A percentile compares a stretch with the other conserved stretches of the same genome.
Evolutionary conservation across 2,797 vertebrate species (phyloP).

Genomic region (Allobates femoralis): DNA sequence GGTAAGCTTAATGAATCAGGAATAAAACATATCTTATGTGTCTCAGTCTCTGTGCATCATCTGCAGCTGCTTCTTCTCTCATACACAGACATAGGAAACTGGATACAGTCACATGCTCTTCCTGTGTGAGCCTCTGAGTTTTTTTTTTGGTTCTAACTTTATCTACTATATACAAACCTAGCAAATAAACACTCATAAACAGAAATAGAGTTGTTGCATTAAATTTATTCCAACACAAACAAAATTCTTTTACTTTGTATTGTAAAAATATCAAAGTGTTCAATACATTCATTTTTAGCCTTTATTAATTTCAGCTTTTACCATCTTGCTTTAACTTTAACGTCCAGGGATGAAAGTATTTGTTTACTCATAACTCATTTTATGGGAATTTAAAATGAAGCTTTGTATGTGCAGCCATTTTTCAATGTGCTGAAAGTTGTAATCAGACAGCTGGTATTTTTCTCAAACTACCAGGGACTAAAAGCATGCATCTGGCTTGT

Average conservation of each 20-base stretch:
- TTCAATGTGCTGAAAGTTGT: background rate
- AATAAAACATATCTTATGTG: too few species aligned
- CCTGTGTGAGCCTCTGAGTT: too few species aligned
- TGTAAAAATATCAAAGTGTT: background rate
- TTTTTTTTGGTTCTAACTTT: too few species aligned
- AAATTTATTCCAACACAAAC: too few species aligned
- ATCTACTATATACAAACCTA: too few species aligned
- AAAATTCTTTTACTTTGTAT: background rate
- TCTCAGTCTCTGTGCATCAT: too few species aligned
- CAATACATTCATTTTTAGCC: background rate
- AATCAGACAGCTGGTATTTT: conserved; percentile 39
- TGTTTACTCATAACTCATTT: background rate
- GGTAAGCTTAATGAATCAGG: too few species aligned
- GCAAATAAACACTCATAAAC: too few species aligned
- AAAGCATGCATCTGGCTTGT: conserved; percentile 24
- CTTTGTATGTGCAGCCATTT: background rate
- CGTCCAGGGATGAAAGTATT: background rate
- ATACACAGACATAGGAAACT: too few species aligned
- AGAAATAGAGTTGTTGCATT: too few species aligned
- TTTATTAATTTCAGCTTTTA: background rate
- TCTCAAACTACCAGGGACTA: conserved; percentile 36
- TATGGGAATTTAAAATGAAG: background rate
- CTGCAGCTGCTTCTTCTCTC: too few species aligned
- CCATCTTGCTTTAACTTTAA: background rate
- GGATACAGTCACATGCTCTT: too few species aligned